Evolutionary conservation across 1,140 invertebrate genomes (phyloP), one percentile per base, ranked within the genome.

Genomic region (Whitmania pigra): DNA sequence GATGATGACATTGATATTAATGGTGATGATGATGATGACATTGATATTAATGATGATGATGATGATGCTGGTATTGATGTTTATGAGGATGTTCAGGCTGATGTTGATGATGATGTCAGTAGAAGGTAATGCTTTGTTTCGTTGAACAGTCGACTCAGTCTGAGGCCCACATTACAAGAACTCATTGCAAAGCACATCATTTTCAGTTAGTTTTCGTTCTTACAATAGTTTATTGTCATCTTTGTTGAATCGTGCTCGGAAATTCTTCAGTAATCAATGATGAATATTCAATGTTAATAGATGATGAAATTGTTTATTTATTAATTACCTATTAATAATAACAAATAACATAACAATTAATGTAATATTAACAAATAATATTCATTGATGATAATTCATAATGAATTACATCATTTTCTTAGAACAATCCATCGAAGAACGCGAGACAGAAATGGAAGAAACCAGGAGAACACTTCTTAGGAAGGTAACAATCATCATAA

Each of bases 101-200:
- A 63, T 63, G 11, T 11, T 63, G 57, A 63, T 63, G 22, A n/a
- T 13, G 57, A 11, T 49, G 43, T 49, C 6, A 6, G 6, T 63
- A 25, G 57, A 63, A 11, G 6, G 29, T 31, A 18, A 11, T 49
- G 43, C 31, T 49, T 49, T 43, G 40, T 75, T 40, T 73, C 75
- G 77, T 76, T n/a, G 75, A 81, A 63, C 25, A 81, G 95, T 79
- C 88, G 95, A 76, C 85, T 99, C 76, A 97, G 93, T 82, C 91
- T 98, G 88, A 86, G 96, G 79, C 96, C 96, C 74, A 94, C 94
- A 63, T 90, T 92, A 75, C 94, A 97, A 83, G 96, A 99, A 83
- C 86, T 99, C 63, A 93, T 97, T 80, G 93, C 97, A 80, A 88
- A 94, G 77, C 98, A 99, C 82, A 99, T 99, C 81, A 86, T 99